Conservation (phyloP, 64 coral and sea anemone genomes). For the Dendronephthya gigantea region DNA sequence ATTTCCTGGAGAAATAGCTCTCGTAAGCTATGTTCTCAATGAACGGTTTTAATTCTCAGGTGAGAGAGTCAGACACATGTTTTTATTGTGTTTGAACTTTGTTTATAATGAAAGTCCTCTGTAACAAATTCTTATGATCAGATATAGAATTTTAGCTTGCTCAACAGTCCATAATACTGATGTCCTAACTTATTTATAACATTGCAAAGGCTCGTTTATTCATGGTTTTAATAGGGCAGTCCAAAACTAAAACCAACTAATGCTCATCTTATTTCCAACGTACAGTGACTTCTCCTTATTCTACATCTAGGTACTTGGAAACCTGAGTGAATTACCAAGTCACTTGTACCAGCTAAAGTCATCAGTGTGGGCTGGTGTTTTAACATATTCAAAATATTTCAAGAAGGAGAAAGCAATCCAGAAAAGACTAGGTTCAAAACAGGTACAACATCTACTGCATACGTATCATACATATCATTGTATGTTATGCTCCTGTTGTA, state of each 20-base stretch:
- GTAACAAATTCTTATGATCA: not conserved
- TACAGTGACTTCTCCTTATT: not conserved
- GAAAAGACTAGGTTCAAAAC: not conserved
- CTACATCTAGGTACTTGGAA: not conserved
- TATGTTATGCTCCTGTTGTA: too few species aligned
- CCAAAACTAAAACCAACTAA: too few species aligned
- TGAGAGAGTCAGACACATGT: not conserved
- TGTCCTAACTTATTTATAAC: too few species aligned
- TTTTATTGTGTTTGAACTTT: not conserved
- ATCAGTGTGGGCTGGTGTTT: not conserved
- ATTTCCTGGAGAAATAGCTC: not conserved
- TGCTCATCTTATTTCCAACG: not conserved
- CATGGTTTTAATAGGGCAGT: too few species aligned
- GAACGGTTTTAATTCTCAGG: conserved; percentile 7
- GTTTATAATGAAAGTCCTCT: not conserved
- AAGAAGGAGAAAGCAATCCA: not conserved
- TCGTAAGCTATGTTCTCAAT: not conserved
- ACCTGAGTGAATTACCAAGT: not conserved
- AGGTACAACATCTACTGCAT: too few species aligned
- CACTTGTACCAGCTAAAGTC: not conserved
- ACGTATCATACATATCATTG: too few species aligned
- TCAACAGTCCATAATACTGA: not conserved
- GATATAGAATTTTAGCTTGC: not conserved
- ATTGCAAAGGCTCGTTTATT: too few species aligned
- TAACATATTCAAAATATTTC: conserved; percentile 10